Evolutionary conservation across 1,140 invertebrate genomes (phyloP), one percentile per base, ranked within the genome.

Genomic region (Thaumatotibia leucotreta): DNA sequence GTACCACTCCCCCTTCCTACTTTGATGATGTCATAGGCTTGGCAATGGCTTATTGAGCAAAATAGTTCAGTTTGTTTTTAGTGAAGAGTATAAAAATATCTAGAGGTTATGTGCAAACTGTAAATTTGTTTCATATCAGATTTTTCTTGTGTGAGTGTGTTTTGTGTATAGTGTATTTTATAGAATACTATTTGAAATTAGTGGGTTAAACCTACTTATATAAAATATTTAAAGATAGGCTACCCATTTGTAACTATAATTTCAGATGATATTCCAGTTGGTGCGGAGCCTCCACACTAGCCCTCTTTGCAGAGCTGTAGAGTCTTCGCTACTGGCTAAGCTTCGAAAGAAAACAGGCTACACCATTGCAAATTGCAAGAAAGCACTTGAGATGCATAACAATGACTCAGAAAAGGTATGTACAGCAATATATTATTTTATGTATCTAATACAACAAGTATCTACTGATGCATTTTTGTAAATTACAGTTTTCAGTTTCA

Each of bases 281-380:
- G 80, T 92, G 20, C 72, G 90, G 24, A 80, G 75, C 27, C 71
- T 93, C 3, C 92, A 93, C 72, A 84, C 82, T 22, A 84, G 84
- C 52, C 83, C 84, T 31, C 66, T 80, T 1, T 79, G 83, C 81
- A 76, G 92, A 75, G 92, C 92, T 77, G 84, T 84, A 52, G 84
- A 94, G 61, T 95, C 95, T 72, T 94, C 94, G 8, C 80, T 94
- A 2, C 89, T 99, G 17, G 95, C 96, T 14, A 95, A 96, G 79
- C 91, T 99, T 17, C 91, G 98, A 31, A 99, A 98, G 84, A 97
- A 96, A 81, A 99, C 98, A 29, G 98, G 98, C 11, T 98, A 98
- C 83, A 95, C 97, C n/a, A 97, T 99, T 87, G 90, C 96, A 11
- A 98, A 98, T 85, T 99, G 98, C 83, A 98, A 98, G 84, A 98